Conservation (phyloP, 2,888 invertebrate genomes). For the Podotricha telesiphe region DNA sequence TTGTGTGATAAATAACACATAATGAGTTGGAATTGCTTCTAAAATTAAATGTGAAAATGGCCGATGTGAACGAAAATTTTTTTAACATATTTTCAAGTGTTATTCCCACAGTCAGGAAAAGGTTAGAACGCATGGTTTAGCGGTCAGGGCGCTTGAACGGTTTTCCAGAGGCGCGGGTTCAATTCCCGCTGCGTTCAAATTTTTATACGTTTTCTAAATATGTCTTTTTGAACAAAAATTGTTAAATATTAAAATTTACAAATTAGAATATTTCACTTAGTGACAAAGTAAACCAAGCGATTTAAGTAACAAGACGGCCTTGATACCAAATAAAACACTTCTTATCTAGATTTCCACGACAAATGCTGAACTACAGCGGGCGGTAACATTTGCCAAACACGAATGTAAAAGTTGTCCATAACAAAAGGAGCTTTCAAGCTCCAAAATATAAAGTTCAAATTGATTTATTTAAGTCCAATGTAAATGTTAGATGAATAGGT, state of each 20-base stretch:
- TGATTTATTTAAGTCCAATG: not conserved
- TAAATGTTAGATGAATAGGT: constrained; percentile 23
- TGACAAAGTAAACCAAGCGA: constrained; percentile 9
- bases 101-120: too few species aligned
- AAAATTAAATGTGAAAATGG: not conserved
- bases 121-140: too few species aligned
- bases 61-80: too few species aligned
- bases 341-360: constrained; percentile 41
- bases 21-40: not conserved
- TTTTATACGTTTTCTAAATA: too few species aligned
- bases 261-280: constrained; percentile 9
- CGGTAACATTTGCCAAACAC: constrained; percentile 42
- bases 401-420: constrained; percentile 16
- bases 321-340: constrained; percentile 33
- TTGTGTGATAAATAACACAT: not conserved
- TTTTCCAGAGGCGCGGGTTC: too few species aligned
- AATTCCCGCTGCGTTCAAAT: too few species aligned
- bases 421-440: constrained; percentile 15
- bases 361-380: constrained; percentile 31
- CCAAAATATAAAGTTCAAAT: constrained; percentile 28
- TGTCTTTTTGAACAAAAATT: too few species aligned
- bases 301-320: constrained; percentile 29
- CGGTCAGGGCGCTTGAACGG: too few species aligned
- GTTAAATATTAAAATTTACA: not conserved
- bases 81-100: too few species aligned